Evolutionary conservation across 2,113 vertebrate species (phyloP), one percentile per base, ranked within the genome.

Genomic region (Aldabrachelys gigantea): DNA sequence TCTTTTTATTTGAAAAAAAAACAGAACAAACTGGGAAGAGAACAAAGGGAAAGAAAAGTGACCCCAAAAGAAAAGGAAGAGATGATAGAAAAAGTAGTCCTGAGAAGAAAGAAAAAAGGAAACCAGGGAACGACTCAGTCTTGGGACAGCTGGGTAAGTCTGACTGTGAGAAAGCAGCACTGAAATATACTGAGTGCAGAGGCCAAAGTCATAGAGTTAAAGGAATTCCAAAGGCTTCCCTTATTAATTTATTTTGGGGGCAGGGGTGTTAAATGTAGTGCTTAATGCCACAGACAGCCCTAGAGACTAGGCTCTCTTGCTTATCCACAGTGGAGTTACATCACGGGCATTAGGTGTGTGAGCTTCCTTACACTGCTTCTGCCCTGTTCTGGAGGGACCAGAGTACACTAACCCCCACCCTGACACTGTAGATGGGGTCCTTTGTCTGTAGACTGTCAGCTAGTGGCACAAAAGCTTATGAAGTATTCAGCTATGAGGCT

Each of bases 111-210:
- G 99, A 99, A 97, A 98, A 98, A 97, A 98, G 98, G 98, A 99
- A 99, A 98, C 97, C 99, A 83, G 98, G 99, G 92, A 98, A 98
- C 14, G 98, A 98, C 96, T 99, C 99, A n/a, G 98, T 99, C 38
- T 98, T 99, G 93, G 99, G 99, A 98, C 99, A 99, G 95, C 98
- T 99, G 97, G 99, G 99, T 99, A 98, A 98, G 98, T 98, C 89
- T 95, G 93, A 93, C 94, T 97, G 96, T 92, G 93, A 85, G 95
- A 80, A 65, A 47, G 5, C 10, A 6, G 10, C 4, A 75, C 75
- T 53, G 41, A 56, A 56, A 49, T 38, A 50, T 29, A 19, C n/a
- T 41, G 49, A 80, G 19, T 22, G 17, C 65, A 72, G 83, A 19
- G 24, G 17, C 65, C 62, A 47, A 35, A 47, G 75, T 8, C 24